Evolutionary conservation across 2,888 invertebrate genomes (phyloP).

Genomic region (Helleia helle): DNA sequence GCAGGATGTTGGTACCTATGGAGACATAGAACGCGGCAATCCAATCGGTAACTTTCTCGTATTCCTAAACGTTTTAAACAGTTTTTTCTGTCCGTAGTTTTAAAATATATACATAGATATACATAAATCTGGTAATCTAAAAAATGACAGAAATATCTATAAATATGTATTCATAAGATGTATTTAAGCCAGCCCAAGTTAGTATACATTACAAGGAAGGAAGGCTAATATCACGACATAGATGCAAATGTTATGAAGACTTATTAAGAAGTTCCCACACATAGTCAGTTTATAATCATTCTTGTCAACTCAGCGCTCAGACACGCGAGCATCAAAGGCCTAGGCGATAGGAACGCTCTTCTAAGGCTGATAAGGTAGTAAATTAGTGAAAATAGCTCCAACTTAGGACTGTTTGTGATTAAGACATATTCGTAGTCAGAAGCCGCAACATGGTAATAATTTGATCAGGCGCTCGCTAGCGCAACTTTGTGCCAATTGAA

Average conservation of each 20-base stretch:
- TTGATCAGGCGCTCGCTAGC: conserved; percentile 59
- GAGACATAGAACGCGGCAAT: no score
- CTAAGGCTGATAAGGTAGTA: conserved; percentile 19
- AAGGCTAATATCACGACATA: conserved; percentile 22
- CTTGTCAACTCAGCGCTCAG: conserved; percentile 49
- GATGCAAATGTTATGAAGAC: conserved; percentile 63
- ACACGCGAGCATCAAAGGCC: conserved; percentile 22
- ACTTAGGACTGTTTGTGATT: conserved; percentile 33
- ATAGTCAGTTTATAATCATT: conserved; percentile 48
- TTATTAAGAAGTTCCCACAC: conserved; percentile 62
- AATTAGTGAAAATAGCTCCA: conserved; percentile 16
- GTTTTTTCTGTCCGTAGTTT: no score
- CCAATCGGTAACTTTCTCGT: no score
- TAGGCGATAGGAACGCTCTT: conserved; percentile 2
- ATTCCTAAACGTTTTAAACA: no score
- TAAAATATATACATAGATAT: no score
- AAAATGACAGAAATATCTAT: no score
- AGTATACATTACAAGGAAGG: conserved; percentile 22
- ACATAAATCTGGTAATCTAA: no score
- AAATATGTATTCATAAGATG: no score
- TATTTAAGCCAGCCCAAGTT: conserved; percentile 9
- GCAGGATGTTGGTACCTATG: no score
- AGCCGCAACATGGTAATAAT: conserved; percentile 65
- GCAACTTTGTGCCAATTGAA: conserved; percentile 59
- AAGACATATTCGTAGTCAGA: conserved; percentile 30